These are phyloP conservation scores for Varanus salvator DNA, from an alignment of 2,113 vertebrate species.

Conservation along the genomic window DNA sequence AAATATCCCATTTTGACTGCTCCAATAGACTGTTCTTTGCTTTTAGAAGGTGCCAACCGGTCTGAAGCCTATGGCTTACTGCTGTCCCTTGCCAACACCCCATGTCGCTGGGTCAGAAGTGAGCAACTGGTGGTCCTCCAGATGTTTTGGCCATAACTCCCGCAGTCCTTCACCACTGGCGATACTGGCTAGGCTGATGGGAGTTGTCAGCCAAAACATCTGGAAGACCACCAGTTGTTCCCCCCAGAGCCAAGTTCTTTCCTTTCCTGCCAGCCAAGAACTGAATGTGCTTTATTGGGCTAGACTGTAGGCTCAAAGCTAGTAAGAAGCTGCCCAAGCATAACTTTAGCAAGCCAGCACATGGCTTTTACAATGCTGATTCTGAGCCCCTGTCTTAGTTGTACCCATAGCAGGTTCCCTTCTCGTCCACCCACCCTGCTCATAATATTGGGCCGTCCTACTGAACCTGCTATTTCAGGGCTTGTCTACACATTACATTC, in stretches of 20 bases:
- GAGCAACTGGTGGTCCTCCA: too few relatives aligned
- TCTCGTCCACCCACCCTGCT: neutral
- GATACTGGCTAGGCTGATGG: too few relatives aligned
- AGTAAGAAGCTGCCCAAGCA: neutral
- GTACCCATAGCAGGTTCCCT: too few relatives aligned
- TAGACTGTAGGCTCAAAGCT: neutral
- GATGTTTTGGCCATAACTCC: too few relatives aligned
- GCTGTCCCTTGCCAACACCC: neutral
- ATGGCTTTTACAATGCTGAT: neutral
- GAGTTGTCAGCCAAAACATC: too few relatives aligned
- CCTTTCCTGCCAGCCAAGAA: neutral
- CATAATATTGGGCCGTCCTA: too few relatives aligned
- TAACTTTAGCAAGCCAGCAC: neutral
- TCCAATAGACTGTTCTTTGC: neutral
- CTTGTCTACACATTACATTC: too few relatives aligned
- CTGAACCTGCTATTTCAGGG: too few relatives aligned
- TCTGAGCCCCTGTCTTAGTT: too few relatives aligned
- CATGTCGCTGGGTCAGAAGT: neutral
- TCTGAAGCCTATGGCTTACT: too few relatives aligned
- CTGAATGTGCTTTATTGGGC: neutral
- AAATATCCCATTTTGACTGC: neutral
- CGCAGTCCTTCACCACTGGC: too few relatives aligned
- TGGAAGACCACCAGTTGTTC: too few relatives aligned
- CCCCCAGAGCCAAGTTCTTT: neutral
- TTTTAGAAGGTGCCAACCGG: neutral